Base-by-base conservation (phyloP, 37 sponge, comb jelly and placozoan species). In the Tethya wilhelma region DNA sequence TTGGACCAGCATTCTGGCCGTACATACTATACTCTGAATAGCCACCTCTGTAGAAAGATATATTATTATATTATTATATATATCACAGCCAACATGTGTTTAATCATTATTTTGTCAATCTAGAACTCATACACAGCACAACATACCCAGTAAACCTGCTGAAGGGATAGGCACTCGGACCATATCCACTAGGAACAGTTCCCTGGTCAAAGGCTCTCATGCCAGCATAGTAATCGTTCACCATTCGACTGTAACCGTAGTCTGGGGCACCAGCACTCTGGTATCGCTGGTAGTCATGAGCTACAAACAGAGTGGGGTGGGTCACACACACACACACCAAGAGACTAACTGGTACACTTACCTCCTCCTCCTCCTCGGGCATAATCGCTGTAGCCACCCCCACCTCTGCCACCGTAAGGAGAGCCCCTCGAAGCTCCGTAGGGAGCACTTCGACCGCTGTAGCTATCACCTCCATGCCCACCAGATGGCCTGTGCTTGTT, bases 381-480 rank as follows among this genome's bases (percentile, higher is more conserved):
- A 30, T 29, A 2, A 3, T 29, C 66, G 2, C 6, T 2, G 33
- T 11, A 5, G 31, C 66, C 66, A 8, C 36, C 36, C 5, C 33
- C 36, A 65, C 31, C 31, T 20, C 31, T 19, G 38, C 63, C 63
- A 36, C 46, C 29, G 49, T 12, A 42, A 49, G 9, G 53, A 14
- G 9, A 49, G 14, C 59, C 59, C 59, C 26, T 58, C 28, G 59
- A 14, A 58, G 59, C 14, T 3, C 6, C 7, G 26, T 42, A 44
- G 28, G 71, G n/a, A 30, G 38, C 29, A 4, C 56, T 19, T 3
- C 69, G 22, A 9, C 39, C 62, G 4, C 84, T 56, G 32, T 72
- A 74, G n/a, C 67, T 38, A 28, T 44, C 73, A 4, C 38, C 66
- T 39, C 58, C 69, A 28, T 49, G 58, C 28, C 57, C 70, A 46